phyloP scores from a whole-genome alignment of 2,888 invertebrate genomes.

The Polyommatus iphigenia region DNA sequence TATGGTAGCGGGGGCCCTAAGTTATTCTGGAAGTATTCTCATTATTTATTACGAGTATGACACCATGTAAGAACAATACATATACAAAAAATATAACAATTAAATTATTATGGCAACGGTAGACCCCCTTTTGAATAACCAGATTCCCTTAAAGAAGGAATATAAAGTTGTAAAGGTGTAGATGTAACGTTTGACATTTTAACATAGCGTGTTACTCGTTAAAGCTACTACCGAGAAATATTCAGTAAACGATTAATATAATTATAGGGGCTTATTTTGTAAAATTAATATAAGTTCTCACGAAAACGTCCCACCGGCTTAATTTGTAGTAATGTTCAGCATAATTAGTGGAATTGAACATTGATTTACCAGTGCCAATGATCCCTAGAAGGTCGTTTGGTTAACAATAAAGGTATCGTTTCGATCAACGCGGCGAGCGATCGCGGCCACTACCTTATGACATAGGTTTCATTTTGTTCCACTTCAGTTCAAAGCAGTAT shows the following conservation, averaged over 20 bases:
- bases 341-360: not conserved
- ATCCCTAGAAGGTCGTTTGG: not conserved
- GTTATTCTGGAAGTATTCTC: too few relatives aligned
- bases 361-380: not conserved
- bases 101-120: not conserved
- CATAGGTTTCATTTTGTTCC: too few relatives aligned
- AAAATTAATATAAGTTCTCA: slow-evolving; percentile 4
- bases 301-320: not conserved
- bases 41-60: too few relatives aligned
- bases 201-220: not conserved
- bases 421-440: too few relatives aligned
- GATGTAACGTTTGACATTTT: slow-evolving; percentile 4
- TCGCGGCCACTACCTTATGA: too few relatives aligned
- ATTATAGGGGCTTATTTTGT: slow-evolving; percentile 13
- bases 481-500: too few relatives aligned
- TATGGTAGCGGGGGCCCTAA: too few relatives aligned
- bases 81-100: too few relatives aligned
- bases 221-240: slow-evolving; percentile 7
- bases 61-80: too few relatives aligned
- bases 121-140: not conserved
- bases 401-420: not conserved
- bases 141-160: not conserved
- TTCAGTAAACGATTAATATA: not conserved
- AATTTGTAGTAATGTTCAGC: not conserved
- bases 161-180: not conserved